phyloP scores from a whole-genome alignment of 2,797 vertebrate genomes.

The Martes flavigula region DNA sequence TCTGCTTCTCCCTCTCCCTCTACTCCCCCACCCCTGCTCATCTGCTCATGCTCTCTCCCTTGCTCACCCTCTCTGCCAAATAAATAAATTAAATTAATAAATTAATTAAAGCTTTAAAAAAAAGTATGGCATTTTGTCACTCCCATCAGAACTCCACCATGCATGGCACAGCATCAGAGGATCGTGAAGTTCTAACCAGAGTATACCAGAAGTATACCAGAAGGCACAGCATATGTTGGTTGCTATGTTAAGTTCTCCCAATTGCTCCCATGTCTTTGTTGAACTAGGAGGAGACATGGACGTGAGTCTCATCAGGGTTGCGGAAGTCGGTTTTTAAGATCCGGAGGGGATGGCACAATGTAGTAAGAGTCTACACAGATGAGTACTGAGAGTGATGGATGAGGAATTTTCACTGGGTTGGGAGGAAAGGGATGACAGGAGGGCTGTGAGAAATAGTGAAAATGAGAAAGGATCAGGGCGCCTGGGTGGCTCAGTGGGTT shows the following conservation, averaged over 20 bases:
- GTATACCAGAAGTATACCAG: background rate
- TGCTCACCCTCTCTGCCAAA: background rate
- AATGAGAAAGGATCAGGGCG: background rate
- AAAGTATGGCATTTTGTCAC: background rate
- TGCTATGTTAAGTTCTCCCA: background rate
- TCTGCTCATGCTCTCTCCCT: background rate
- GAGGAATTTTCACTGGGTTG: background rate
- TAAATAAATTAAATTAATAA: too few relatives aligned
- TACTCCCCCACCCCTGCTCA: background rate
- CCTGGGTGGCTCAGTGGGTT: background rate
- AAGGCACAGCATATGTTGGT: fast-evolving
- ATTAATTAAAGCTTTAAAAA: background rate
- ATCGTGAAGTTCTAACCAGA: background rate
- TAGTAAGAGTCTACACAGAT: background rate
- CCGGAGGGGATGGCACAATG: background rate
- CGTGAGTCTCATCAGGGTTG: too few relatives aligned
- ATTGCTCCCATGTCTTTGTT: background rate
- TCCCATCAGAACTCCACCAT: background rate
- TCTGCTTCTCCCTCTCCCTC: background rate
- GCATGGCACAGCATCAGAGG: too few relatives aligned
- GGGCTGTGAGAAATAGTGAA: background rate
- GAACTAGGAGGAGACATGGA: background rate
- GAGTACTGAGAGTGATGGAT: background rate
- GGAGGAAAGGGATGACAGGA: background rate
- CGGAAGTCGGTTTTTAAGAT: background rate